Conservation (phyloP, 2,888 invertebrate genomes). For the Pocota personata region DNA sequence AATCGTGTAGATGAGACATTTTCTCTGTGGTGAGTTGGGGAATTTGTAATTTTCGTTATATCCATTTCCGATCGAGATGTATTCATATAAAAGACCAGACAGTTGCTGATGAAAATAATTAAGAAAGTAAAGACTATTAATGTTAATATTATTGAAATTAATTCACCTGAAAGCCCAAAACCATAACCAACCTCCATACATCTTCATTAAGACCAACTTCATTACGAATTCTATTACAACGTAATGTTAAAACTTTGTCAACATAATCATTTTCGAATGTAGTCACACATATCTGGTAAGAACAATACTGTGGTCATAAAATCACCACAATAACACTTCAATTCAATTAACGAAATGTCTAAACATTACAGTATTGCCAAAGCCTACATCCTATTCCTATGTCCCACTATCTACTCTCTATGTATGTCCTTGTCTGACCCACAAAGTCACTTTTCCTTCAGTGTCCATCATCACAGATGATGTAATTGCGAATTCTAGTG, state of each 20-base stretch:
- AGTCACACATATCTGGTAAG: background rate
- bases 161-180: background rate
- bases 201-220: background rate
- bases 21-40: too few relatives aligned
- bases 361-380: conserved; percentile 12
- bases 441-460: background rate
- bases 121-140: too few relatives aligned
- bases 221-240: background rate
- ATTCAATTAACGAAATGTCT: conserved; percentile 41
- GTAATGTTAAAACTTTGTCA: background rate
- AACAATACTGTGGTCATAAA: conserved; percentile 19
- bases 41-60: too few relatives aligned
- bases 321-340: conserved; percentile 39
- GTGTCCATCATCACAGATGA: conserved; percentile 34
- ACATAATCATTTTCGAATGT: conserved; percentile 11
- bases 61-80: too few relatives aligned
- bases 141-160: background rate
- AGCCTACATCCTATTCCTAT: background rate
- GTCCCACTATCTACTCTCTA: background rate
- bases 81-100: too few relatives aligned
- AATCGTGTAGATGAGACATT: too few relatives aligned
- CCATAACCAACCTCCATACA: background rate
- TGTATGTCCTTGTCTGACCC: background rate
- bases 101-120: too few relatives aligned
- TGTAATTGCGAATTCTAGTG: conserved; percentile 31